Evolutionary conservation across 2,113 vertebrate genomes (phyloP).

Genomic region (Vimba vimba): DNA sequence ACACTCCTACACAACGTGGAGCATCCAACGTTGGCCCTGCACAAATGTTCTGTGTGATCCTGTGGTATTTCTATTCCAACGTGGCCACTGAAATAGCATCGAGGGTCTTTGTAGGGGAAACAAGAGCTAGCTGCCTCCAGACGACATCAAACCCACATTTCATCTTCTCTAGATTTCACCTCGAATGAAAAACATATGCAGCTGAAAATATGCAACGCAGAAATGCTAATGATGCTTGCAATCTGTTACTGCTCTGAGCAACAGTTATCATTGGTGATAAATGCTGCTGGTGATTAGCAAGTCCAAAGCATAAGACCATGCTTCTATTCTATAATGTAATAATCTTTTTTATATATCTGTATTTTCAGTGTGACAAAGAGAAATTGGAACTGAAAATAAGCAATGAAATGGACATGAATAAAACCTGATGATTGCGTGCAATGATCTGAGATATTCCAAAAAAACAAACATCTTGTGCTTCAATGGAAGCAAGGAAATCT

Average conservation of each 20-base stretch:
- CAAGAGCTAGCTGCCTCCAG: slow-evolving; percentile 10
- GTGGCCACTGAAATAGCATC: slow-evolving; percentile 39
- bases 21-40: neutral
- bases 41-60: slow-evolving; percentile 7
- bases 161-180: neutral
- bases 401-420: neutral
- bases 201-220: neutral
- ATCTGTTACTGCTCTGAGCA: neutral
- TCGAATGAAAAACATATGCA: neutral
- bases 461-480: neutral
- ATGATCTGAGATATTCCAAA: neutral
- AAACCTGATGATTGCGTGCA: neutral
- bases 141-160: slow-evolving; percentile 5
- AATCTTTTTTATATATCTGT: neutral
- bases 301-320: neutral
- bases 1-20: neutral
- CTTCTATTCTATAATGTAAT: neutral
- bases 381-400: neutral
- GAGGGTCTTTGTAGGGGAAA: neutral
- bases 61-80: slow-evolving; percentile 23
- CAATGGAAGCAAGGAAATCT: neutral
- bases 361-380: neutral
- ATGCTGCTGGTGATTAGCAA: neutral
- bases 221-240: neutral
- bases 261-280: slow-evolving; percentile 2